A percentile compares a stretch with the other conserved stretches of the same genome.
These are phyloP conservation scores for Gorsachius goisagi DNA, from an alignment of 2,113 vertebrate species.

Conservation along the genomic window DNA sequence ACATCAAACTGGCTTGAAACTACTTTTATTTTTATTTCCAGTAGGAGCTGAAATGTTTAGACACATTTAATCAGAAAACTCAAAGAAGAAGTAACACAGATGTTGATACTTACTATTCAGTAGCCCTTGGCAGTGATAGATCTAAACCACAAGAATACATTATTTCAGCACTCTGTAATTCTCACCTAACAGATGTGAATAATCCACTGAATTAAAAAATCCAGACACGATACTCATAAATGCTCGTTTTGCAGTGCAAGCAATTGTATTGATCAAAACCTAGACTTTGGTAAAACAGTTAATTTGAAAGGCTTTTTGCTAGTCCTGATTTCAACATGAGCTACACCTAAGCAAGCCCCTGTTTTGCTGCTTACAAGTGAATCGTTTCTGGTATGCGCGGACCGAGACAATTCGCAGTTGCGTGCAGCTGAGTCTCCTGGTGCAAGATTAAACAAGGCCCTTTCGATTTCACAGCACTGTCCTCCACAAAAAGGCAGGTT, in stretches of 20 bases:
- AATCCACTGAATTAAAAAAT: constrained; percentile 75
- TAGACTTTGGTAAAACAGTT: constrained; percentile 25
- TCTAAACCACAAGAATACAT: constrained; percentile 77
- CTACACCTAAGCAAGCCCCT: background rate
- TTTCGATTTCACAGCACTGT: fast-evolving
- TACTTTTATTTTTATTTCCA: constrained; percentile 70
- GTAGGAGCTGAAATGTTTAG: constrained; percentile 76
- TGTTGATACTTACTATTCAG: constrained; percentile 79
- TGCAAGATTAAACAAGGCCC: background rate
- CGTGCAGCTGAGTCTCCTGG: background rate
- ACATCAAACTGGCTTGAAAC: constrained; percentile 56
- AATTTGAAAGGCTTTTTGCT: background rate
- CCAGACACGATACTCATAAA: constrained; percentile 58
- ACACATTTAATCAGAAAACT: constrained; percentile 76
- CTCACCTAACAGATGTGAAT: constrained; percentile 83
- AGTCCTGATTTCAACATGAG: background rate
- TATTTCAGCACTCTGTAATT: constrained; percentile 75
- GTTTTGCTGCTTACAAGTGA: background rate
- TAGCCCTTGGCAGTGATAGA: constrained; percentile 82
- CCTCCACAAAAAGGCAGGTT: background rate
- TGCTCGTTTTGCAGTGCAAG: constrained; percentile 29
- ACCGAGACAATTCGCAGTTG: background rate
- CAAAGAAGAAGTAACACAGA: constrained; percentile 77
- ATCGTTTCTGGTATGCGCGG: background rate
- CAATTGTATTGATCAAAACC: constrained; percentile 24